These are phyloP conservation scores for Empis livida DNA, from an alignment of 2,888 invertebrate genomes.

Conservation along the genomic window DNA sequence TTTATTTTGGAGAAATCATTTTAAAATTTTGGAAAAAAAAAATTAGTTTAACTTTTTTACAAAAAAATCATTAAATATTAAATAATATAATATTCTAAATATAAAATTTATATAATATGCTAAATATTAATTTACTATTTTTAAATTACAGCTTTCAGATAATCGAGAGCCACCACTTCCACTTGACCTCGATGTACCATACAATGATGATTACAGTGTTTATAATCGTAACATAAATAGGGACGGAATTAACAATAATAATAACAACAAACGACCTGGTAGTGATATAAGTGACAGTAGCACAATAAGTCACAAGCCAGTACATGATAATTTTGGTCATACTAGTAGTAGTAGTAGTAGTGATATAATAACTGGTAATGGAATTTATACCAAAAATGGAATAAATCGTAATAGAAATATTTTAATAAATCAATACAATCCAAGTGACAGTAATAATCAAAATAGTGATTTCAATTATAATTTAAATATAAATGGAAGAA, in stretches of 20 bases:
- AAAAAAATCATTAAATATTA: background rate
- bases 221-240: constrained; percentile 30
- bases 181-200: constrained; percentile 50
- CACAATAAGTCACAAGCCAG: background rate
- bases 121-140: background rate
- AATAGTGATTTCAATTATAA: constrained; percentile 11
- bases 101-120: no score
- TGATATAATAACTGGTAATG: background rate
- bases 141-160: constrained; percentile 16
- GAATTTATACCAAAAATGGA: constrained; percentile 4
- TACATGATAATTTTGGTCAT: background rate
- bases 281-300: background rate
- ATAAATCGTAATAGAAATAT: constrained; percentile 31
- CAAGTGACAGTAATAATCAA: constrained; percentile 16
- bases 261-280: constrained; percentile 13
- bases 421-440: constrained; percentile 34
- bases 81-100: no score
- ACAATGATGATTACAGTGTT: constrained; percentile 47
- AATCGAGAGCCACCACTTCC: constrained; percentile 48
- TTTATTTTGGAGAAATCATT: no score
- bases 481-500: background rate
- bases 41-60: background rate
- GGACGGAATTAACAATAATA: constrained; percentile 14
- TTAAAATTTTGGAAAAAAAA: no score
- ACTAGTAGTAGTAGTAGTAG: background rate